phyloP scores from a whole-genome alignment of 1,140 invertebrate species.

The Caenorhabditis brenneri region DNA sequence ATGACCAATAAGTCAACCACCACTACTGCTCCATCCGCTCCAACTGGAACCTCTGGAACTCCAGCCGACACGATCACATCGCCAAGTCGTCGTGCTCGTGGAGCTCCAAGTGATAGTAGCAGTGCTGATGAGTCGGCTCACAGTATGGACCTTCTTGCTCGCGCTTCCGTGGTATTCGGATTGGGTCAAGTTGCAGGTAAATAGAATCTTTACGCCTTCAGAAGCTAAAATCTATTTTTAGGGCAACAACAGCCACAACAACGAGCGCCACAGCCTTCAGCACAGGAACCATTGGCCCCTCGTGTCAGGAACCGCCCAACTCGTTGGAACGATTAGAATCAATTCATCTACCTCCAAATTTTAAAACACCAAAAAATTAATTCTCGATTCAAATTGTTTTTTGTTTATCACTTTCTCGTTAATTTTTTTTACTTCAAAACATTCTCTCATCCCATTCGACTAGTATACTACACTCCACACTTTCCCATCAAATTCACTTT shows the following conservation, averaged over 20 bases:
- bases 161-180: background rate
- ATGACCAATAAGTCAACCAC: background rate
- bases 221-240: no score
- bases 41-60: background rate
- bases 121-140: background rate
- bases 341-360: no score
- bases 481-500: no score
- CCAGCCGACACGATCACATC: background rate
- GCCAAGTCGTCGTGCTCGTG: background rate
- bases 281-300: no score
- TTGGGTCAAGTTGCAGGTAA: no score
- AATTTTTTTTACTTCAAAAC: no score
- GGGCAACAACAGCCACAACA: no score
- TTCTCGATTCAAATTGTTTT: background rate
- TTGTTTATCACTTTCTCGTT: background rate
- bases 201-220: no score
- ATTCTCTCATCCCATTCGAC: no score
- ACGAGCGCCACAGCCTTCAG: no score
- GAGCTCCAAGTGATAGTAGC: background rate
- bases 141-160: background rate
- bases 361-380: no score
- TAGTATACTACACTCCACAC: no score
- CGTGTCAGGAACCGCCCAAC: background rate
- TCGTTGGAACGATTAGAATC: background rate
- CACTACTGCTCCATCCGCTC: background rate